Conservation (phyloP, 1,140 invertebrate genomes). For the Bombus polaris region DNA sequence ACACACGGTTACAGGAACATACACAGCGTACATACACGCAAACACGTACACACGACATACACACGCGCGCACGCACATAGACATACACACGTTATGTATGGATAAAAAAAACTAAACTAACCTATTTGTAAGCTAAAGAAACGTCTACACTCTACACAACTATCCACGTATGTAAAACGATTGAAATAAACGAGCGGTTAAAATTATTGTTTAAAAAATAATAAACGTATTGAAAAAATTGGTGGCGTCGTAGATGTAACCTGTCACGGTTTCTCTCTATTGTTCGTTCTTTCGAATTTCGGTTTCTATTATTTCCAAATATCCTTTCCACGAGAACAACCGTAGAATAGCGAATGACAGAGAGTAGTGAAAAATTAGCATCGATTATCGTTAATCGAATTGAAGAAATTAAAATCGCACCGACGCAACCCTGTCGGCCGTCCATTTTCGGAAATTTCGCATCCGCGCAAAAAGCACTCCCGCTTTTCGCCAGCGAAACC, state of each 20-base stretch:
- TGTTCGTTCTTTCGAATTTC: neutral
- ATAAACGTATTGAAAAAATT: conserved; percentile 73
- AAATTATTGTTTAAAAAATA: conserved; percentile 82
- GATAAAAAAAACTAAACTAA: conserved; percentile 80
- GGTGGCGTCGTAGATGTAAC: conserved; percentile 23
- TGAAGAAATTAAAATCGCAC: no score
- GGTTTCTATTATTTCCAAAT: neutral
- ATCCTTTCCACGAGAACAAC: neutral
- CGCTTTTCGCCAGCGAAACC: neutral
- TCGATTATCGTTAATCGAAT: conserved; percentile 7
- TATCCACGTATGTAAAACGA: conserved; percentile 80
- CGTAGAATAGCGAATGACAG: neutral
- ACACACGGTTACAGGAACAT: neutral
- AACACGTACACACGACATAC: conserved; percentile 12
- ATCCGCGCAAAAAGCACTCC: neutral
- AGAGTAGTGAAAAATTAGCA: neutral
- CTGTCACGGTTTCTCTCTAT: neutral
- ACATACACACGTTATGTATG: conserved; percentile 75
- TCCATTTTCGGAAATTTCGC: neutral
- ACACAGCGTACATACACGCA: conserved; percentile 46
- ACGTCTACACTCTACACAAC: conserved; percentile 83
- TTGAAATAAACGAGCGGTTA: conserved; percentile 81
- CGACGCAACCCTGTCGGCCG: neutral
- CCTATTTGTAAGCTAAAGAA: conserved; percentile 83
- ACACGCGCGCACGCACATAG: conserved; percentile 62